Percentiles rank a stretch among this genome's conserved stretches.
Conservation (phyloP, 2,797 vertebrate genomes). For the Danio tinwini region DNA sequence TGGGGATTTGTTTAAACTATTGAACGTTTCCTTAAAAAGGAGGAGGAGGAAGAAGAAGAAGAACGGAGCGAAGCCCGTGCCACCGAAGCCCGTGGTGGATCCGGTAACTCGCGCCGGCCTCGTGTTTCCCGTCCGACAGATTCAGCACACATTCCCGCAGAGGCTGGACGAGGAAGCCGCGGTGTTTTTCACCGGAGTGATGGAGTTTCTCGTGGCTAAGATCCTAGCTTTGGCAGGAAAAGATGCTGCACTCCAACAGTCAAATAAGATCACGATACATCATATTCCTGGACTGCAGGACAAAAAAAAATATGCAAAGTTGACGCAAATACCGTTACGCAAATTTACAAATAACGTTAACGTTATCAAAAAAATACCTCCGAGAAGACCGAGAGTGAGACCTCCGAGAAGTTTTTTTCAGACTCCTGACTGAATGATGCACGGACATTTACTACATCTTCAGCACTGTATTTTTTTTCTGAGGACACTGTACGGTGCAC, state of each 20-base stretch:
- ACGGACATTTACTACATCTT: background rate
- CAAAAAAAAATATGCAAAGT: background rate
- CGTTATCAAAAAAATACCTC: too few relatives aligned
- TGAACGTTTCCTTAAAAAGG: background rate
- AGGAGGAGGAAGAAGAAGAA: background rate
- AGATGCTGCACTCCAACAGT: background rate
- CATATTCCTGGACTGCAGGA: conserved; percentile 45
- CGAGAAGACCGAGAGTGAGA: too few relatives aligned
- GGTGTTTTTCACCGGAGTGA: conserved; percentile 39
- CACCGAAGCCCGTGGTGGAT: background rate
- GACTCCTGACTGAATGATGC: background rate
- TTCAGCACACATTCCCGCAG: background rate
- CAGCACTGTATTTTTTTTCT: background rate
- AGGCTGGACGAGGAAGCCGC: background rate
- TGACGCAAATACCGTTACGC: background rate
- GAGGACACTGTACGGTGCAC: background rate
- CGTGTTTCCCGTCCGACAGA: conserved; percentile 18
- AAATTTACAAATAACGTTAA: too few relatives aligned
- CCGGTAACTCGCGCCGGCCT: conserved; percentile 29
- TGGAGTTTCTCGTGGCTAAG: conserved; percentile 45
- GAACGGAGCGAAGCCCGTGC: too few relatives aligned
- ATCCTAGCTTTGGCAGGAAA: conserved; percentile 26
- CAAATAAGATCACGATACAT: conserved; percentile 25
- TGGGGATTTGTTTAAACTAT: background rate
- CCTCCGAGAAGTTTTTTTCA: background rate